Evolutionary conservation across 2,888 invertebrate species (phyloP), one percentile per base, ranked within the genome.

Genomic region (Thereva nobilitata): DNA sequence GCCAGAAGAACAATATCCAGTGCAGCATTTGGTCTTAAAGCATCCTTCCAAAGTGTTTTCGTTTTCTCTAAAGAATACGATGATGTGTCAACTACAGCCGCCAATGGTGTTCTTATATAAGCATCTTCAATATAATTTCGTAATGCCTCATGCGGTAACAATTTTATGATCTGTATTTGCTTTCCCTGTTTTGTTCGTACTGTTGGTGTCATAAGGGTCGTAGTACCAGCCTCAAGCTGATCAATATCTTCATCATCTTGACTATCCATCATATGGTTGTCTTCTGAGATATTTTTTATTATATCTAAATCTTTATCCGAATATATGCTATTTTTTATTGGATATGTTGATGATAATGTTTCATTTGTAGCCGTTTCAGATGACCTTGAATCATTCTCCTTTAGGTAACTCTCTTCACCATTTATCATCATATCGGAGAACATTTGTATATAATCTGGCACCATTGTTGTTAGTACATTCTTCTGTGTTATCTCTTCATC

Each of bases 51-150:
- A 7, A 81, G 72, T 1, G 74, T 73, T 70, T 79, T 81, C 53
- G 80, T 75, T 70, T 79, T 79, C 12, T 76, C 77, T 66, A 81
- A 71, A 37, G 78, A 76, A 56, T 76, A 76, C 1, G 75, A 69
- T 34, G 79, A 77, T 40, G 81, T 80, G 74, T 81, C 80, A 47
- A 81, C 77, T 65, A 81, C 77, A 49, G 79, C 78, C 5, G 81
- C 81, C 68, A 81, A 69, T n/a, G 81, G 81, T 77, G 78, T 78
- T 57, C 81, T 77, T 64, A 80, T 78, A 71, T 80, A 81, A 53
- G 78, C 76, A 74, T 81, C 80, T 72, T 81, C 80, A 64, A 81
- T 77, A 68, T 78, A 81, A 70, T 78, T 78, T 66, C 80, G 76
- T 70, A 81, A 73, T 68, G 79, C 77, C 72, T 81, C 80, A 66